phyloP scores from a whole-genome alignment of 2,888 invertebrate species.

The Philereme vetulata region DNA sequence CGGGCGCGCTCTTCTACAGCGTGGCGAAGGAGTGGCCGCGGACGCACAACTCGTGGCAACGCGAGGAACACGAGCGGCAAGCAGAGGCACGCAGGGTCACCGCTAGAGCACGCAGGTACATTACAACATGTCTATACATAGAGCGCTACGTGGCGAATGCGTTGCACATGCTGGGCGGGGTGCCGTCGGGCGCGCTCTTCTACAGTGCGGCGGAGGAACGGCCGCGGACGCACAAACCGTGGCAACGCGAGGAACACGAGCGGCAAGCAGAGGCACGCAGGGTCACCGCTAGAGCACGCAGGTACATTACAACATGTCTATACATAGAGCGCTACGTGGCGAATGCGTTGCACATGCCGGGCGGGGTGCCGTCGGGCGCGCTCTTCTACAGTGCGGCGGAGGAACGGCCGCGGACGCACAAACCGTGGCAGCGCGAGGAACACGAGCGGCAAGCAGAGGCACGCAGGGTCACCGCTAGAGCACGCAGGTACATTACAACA shows the following conservation, averaged over 20 bases:
- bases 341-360: constrained; percentile 88
- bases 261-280: too few species aligned
- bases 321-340: constrained; percentile 87
- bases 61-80: constrained; percentile 94
- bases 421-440: constrained; percentile 97
- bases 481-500: constrained; percentile 50
- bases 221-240: too few species aligned
- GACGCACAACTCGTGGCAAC: constrained; percentile 94
- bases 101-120: constrained; percentile 58
- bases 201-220: too few species aligned
- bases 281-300: too few species aligned
- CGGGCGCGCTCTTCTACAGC: constrained; percentile 36
- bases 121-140: neutral
- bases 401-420: constrained; percentile 76
- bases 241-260: too few species aligned
- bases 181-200: too few species aligned
- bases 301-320: too few species aligned
- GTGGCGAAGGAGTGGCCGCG: constrained; percentile 54
- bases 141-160: too few species aligned
- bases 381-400: constrained; percentile 40
- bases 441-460: constrained; percentile 88
- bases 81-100: constrained; percentile 64
- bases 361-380: constrained; percentile 43
- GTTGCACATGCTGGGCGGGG: too few species aligned
- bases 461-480: constrained; percentile 56